These are phyloP conservation scores for Diorhabda carinulata DNA, from an alignment of 1,140 invertebrate genomes.

Conservation along the genomic window DNA sequence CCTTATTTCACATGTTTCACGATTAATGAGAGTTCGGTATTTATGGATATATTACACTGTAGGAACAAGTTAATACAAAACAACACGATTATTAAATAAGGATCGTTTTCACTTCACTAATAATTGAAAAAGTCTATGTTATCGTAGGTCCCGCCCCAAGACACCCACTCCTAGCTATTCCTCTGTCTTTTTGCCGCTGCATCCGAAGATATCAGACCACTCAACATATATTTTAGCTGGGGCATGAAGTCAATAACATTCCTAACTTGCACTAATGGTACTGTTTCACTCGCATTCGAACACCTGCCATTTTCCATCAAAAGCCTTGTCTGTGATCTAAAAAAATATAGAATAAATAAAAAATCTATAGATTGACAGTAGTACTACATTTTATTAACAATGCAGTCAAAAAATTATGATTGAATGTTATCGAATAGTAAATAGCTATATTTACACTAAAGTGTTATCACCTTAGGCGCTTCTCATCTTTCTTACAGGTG, in stretches of 20 bases:
- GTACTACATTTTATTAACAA: not conserved
- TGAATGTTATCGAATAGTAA: not conserved
- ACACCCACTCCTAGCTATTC: constrained; percentile 59
- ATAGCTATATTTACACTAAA: too few species aligned
- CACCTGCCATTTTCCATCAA: constrained; percentile 69
- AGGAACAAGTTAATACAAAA: constrained; percentile 34
- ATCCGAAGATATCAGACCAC: constrained; percentile 41
- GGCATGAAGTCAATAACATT: constrained; percentile 80
- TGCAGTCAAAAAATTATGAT: not conserved
- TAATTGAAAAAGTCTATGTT: constrained; percentile 30
- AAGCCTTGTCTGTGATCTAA: constrained; percentile 69
- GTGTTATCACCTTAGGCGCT: too few species aligned
- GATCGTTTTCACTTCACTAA: constrained; percentile 21
- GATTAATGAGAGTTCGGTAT: constrained; percentile 7
- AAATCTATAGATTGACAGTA: not conserved
- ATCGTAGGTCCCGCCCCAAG: constrained; percentile 35
- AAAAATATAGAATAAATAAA: constrained; percentile 28
- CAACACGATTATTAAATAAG: constrained; percentile 23
- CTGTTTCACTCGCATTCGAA: constrained; percentile 57
- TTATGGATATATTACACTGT: constrained; percentile 23
- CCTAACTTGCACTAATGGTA: constrained; percentile 72
- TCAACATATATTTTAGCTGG: constrained; percentile 79
- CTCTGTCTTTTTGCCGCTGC: constrained; percentile 56
- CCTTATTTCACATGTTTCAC: constrained; percentile 14
- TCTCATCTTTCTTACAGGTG: too few species aligned